Evolutionary conservation across 2,797 vertebrate species (phyloP), one percentile per base, ranked within the genome.

Genomic region (Scolopax rusticola): DNA sequence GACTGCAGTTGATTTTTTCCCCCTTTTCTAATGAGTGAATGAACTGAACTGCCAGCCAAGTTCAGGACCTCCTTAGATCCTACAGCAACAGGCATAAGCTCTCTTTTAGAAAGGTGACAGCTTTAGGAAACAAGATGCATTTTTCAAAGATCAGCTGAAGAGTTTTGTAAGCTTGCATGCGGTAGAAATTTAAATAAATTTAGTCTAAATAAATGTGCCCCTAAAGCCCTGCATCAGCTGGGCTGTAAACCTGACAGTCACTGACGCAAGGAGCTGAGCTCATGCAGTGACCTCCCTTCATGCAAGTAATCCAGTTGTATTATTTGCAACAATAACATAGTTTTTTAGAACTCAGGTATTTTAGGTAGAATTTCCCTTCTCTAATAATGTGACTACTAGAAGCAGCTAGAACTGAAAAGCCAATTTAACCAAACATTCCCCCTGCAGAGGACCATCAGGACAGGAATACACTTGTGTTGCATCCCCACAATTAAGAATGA

Each of bases 391-490:
- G 7, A 9, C 69, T 56, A 15, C 8, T 38, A 43, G 47, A 84
- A 85, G 21, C 27, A 56, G 17, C 16, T 23, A n/a, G 50, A 87
- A 57, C 24, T 43, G 51, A 78, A 87, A 69, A 60, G 13, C 28
- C 61, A 50, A 2, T 74, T 57, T 38, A 43, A 27, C 30, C 65
- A 33, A 12, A 45, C 8, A 11, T 73, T 48, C 9, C 2, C 78
- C 28, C 32, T n/a, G 14, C 50, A 78, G 32, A 59, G 38, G 7
- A 36, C 53, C 3, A 0, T 41, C 43, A 43, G 48, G 45, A 32
- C 17, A 48, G 57, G 70, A 25, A 30, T 65, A 36, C 60, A 60
- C 17, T 36, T 3, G 0, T 0, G 0, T 33, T 54, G 28, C 43
- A 45, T 41, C 43, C 54, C 47, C 36, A 38, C 43, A 40, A 5